Conservation (phyloP, 2,797 vertebrate genomes). For the Tinamus major region DNA sequence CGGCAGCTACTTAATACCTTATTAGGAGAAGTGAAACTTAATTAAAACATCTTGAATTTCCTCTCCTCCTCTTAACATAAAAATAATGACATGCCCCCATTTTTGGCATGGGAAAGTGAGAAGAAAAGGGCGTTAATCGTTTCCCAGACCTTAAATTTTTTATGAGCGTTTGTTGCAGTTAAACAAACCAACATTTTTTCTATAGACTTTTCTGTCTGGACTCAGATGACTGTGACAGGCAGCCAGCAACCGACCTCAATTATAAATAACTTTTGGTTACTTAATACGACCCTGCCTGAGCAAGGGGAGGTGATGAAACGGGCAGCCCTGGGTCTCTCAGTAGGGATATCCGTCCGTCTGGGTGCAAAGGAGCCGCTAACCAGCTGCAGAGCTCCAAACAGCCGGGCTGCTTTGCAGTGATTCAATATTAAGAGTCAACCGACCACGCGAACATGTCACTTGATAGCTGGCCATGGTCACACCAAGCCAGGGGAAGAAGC, state of each 20-base stretch:
- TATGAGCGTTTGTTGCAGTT: not conserved
- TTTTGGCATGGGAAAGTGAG: not conserved
- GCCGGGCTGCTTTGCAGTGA: not conserved
- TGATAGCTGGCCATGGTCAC: not conserved
- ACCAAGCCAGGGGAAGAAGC: not conserved
- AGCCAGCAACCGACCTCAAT: not conserved
- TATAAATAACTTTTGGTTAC: slow-evolving; percentile 6
- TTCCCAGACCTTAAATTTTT: not conserved
- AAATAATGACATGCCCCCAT: not conserved
- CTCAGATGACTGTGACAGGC: not conserved
- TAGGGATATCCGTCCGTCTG: not conserved
- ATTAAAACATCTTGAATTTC: not conserved
- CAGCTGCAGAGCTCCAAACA: not conserved
- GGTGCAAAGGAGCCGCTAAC: not conserved
- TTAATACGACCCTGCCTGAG: not conserved
- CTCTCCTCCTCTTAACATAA: not conserved
- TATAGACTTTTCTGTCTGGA: not conserved
- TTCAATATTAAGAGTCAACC: not conserved
- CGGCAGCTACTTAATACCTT: slow-evolving; percentile 14
- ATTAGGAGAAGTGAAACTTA: not conserved
- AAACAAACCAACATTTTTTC: not conserved
- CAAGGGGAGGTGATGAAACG: not conserved
- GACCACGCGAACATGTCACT: not conserved
- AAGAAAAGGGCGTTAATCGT: not conserved
- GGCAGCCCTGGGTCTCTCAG: not conserved